These are phyloP conservation scores for Hipposideros larvatus DNA, from an alignment of 2,797 vertebrate genomes.

Conservation along the genomic window DNA sequence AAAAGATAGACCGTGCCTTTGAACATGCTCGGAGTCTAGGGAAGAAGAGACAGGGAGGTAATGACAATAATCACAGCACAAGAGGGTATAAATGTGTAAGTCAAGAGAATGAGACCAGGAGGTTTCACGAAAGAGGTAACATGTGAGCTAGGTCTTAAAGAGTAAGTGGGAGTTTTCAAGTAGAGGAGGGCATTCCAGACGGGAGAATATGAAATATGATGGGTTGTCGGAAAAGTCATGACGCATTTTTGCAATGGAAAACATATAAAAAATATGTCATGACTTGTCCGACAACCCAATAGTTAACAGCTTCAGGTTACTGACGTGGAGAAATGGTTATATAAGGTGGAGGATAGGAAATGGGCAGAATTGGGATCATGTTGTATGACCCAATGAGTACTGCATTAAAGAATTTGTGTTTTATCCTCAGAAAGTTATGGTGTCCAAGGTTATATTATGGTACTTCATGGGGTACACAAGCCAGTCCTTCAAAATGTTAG, in stretches of 20 bases:
- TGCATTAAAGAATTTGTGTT: constrained; percentile 1
- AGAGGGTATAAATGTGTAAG: background rate
- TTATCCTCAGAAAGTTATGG: constrained; percentile 1
- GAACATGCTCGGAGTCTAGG: background rate
- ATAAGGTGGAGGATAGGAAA: background rate
- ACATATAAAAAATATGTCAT: too few species aligned
- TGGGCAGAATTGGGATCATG: background rate
- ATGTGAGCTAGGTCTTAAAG: background rate
- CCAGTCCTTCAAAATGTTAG: background rate
- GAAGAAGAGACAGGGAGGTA: background rate
- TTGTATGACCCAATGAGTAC: background rate
- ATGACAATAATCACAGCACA: background rate
- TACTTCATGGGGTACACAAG: background rate
- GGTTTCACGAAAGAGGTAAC: background rate
- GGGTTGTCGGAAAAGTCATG: background rate
- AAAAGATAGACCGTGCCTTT: background rate
- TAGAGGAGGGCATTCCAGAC: background rate
- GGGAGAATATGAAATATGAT: background rate
- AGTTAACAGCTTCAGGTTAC: background rate
- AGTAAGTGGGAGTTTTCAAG: background rate
- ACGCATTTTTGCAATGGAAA: too few species aligned
- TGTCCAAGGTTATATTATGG: background rate
- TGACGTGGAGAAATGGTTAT: background rate
- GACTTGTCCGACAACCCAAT: background rate
- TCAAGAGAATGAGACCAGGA: background rate